These are phyloP conservation scores for Drosophila melanosoma DNA, from an alignment of 2,888 invertebrate genomes.

Conservation along the genomic window DNA sequence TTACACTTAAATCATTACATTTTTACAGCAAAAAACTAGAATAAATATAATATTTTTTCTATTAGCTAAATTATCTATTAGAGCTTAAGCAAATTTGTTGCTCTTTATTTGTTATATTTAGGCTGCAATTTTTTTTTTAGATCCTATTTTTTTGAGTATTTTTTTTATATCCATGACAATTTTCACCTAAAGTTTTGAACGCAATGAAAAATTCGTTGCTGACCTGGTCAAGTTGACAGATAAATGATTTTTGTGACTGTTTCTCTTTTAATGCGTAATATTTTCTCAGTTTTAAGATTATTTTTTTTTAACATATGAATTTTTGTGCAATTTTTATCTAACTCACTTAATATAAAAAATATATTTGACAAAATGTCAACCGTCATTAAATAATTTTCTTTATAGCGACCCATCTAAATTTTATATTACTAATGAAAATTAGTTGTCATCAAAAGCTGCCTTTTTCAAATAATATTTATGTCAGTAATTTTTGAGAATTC, in stretches of 20 bases:
- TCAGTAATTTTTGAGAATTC: neutral
- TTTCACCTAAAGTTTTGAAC: neutral
- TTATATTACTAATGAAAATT: neutral
- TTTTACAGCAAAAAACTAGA: too few relatives aligned
- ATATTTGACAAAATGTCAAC: neutral
- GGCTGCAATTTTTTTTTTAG: neutral
- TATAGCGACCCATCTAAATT: neutral
- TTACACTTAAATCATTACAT: neutral
- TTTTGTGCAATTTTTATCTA: too few relatives aligned
- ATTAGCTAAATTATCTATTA: neutral
- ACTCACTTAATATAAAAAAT: neutral
- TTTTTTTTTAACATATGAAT: neutral
- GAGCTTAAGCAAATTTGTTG: neutral
- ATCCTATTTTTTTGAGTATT: neutral
- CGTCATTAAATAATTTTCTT: neutral
- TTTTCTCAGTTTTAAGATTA: neutral
- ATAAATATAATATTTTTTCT: neutral
- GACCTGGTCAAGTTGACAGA: neutral
- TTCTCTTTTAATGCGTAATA: too few relatives aligned
- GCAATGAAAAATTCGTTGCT: neutral
- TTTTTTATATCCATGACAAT: neutral
- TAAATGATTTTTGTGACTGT: too few relatives aligned
- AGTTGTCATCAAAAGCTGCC: neutral
- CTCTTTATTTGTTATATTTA: neutral
- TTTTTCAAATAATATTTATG: neutral